Evolutionary conservation across 2,113 vertebrate species (phyloP).

Genomic region (Vidua macroura): DNA sequence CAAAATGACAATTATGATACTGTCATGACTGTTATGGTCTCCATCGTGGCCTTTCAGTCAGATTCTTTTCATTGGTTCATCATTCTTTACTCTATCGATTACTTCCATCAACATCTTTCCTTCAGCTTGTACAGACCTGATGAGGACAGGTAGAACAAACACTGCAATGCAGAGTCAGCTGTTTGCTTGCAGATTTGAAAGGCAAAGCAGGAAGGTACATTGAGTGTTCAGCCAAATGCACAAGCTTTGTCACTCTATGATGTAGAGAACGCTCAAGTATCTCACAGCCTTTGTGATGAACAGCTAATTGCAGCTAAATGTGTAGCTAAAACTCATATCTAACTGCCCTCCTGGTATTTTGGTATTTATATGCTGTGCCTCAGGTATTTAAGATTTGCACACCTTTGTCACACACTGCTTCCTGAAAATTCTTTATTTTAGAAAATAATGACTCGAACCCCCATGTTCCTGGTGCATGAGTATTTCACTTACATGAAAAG

Average conservation of each 20-base stretch:
- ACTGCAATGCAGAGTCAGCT: slow-evolving; percentile 78
- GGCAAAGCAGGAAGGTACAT: slow-evolving; percentile 35
- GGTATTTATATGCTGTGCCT: neutral
- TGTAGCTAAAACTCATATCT: neutral
- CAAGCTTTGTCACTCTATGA: neutral
- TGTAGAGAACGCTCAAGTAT: neutral
- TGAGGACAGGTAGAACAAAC: slow-evolving; percentile 67
- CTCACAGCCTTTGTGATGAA: neutral
- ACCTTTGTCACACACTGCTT: neutral
- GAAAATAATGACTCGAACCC: neutral
- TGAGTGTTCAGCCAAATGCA: neutral
- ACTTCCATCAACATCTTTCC: slow-evolving; percentile 80
- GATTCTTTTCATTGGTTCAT: slow-evolving; percentile 83
- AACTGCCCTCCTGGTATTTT: neutral
- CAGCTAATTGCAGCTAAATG: neutral
- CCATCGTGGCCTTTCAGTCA: slow-evolving; percentile 70
- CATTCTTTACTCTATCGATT: slow-evolving; percentile 92
- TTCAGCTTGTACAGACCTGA: slow-evolving; percentile 63
- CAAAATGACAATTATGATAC: slow-evolving; percentile 60
- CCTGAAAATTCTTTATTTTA: neutral
- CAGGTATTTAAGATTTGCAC: neutral
- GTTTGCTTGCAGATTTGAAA: slow-evolving; percentile 64
- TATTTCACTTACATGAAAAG: neutral
- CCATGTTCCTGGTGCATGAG: accelerated
- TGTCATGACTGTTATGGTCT: slow-evolving; percentile 64